Evolutionary conservation across 2,888 invertebrate genomes (phyloP).

Genomic region (Perdita meconis): DNA sequence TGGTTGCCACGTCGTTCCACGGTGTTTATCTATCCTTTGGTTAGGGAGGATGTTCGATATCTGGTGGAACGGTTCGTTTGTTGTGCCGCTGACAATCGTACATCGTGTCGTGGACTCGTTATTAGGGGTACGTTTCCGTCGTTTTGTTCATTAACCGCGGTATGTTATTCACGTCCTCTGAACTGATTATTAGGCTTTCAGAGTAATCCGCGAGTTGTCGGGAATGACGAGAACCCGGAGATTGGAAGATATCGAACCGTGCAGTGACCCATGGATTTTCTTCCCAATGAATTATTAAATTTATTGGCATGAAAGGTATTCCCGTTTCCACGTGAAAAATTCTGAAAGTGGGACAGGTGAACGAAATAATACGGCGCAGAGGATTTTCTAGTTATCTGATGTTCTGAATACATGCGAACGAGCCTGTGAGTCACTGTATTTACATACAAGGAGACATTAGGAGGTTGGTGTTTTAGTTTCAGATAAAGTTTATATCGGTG

Average conservation of each 20-base stretch:
- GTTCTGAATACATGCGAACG: no score
- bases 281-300: no score
- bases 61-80: slow-evolving; percentile 15
- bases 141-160: slow-evolving; percentile 25
- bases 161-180: not conserved
- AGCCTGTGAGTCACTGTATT: no score
- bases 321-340: no score
- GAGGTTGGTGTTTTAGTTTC: no score
- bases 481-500: no score
- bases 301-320: no score
- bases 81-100: not conserved
- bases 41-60: slow-evolving; percentile 25
- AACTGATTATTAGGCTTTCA: not conserved
- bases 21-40: slow-evolving; percentile 30
- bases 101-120: slow-evolving; percentile 10
- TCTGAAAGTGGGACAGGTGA: no score
- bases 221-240: not conserved
- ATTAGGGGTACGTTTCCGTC: slow-evolving; percentile 22
- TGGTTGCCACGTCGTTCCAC: slow-evolving; percentile 11
- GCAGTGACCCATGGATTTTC: no score
- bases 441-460: no score
- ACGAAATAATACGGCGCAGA: no score
- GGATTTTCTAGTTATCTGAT: no score
- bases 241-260: not conserved
- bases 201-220: not conserved